Base-by-base conservation (phyloP, 2,797 vertebrate genomes). In the Sciaenops ocellatus region DNA sequence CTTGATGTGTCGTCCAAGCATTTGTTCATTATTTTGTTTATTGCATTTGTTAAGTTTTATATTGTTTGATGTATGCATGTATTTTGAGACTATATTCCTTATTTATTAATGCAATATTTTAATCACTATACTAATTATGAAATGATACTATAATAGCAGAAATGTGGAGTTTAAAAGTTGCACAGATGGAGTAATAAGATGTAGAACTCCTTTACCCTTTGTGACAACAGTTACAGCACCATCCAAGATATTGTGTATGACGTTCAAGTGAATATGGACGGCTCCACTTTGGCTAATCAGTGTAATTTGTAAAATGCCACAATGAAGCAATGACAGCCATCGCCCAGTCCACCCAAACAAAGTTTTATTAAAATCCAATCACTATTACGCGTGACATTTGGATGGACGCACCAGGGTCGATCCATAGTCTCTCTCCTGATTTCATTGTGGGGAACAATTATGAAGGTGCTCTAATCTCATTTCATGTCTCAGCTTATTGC, bases 341-440 rank as follows among this genome's bases (percentile, higher is more conserved):
- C 76, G 57, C 5, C 20, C 34, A 5, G 17, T 50, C 47, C 54
- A 51, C 16, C 51, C 69, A 41, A 64, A 48, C 76, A 68, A 57
- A 63, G 62, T 64, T 72, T 82, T 76, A 90, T 85, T 79, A 79
- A 88, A 85, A 88, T 87, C 78, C 79, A 85, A 73, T 87, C 74
- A 76, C 47, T 30, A 79, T 74, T 80, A 75, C 18, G 13, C n/a
- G 34, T 83, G 85, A 86, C 90, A 84, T 84, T 82, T 81, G 61
- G 61, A 75, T 76, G 66, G 74, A 79, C 59, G 7, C 57, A 75
- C n/a, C 24, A 13, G 28, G 28, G 82, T 66, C 24, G n/a, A 83
- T 63, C 80, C 64, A 46, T n/a, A 48, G 30, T 54, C n/a, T 57
- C 60, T 50, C 47, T 67, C 48, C 16, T 69, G 59, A 66, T 83